These are phyloP conservation scores for Galagoides demidoff DNA, from an alignment of 2,797 vertebrate genomes.

Conservation along the genomic window DNA sequence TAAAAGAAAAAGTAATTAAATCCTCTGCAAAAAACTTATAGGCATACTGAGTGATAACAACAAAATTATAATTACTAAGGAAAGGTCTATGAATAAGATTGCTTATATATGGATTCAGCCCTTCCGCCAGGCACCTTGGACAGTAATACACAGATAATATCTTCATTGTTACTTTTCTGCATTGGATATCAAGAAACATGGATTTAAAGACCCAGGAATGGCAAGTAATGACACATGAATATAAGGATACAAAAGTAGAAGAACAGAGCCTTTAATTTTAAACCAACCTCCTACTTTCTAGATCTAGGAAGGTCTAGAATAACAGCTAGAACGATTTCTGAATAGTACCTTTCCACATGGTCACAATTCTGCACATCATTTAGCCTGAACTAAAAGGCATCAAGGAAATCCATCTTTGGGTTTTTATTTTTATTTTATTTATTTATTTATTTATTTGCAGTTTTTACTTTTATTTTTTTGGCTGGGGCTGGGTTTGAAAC, in stretches of 20 bases:
- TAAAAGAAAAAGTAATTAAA: neutral
- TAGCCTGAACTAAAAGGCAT: neutral
- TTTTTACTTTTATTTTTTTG: too few relatives aligned
- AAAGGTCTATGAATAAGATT: neutral
- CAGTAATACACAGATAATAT: neutral
- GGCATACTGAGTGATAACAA: neutral
- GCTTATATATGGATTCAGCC: neutral
- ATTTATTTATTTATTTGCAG: too few relatives aligned
- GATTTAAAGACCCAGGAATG: neutral
- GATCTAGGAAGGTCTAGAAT: too few relatives aligned
- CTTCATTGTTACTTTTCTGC: neutral
- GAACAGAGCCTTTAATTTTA: conserved; percentile 31
- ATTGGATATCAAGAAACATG: neutral
- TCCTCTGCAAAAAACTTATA: neutral
- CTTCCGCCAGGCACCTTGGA: neutral
- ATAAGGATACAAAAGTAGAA: conserved; percentile 7
- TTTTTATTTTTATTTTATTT: neutral
- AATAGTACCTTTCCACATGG: conserved; percentile 21
- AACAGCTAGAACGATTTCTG: neutral
- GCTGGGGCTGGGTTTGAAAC: too few relatives aligned
- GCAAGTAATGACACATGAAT: neutral
- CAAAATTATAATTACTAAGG: conserved; percentile 7
- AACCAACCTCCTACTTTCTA: conserved; percentile 31
- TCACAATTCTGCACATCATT: neutral
- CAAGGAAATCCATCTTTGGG: neutral